These are phyloP conservation scores for Acanthornis magna DNA, from an alignment of 2,797 vertebrate species.

Conservation along the genomic window DNA sequence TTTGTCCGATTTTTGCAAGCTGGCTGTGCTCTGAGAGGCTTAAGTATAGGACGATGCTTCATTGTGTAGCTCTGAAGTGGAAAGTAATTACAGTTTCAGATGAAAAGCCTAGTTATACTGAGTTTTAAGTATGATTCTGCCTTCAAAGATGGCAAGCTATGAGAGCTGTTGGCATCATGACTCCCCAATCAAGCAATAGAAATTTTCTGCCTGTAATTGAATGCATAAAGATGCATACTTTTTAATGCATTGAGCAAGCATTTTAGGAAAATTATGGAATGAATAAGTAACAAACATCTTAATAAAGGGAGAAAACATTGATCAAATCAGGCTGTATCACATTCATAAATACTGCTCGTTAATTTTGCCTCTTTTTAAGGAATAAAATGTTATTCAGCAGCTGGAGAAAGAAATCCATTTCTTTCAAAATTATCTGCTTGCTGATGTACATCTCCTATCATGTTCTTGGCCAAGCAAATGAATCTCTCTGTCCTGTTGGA, in stretches of 20 bases:
- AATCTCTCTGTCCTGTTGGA: background rate
- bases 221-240: background rate
- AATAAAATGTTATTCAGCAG: conserved; percentile 4
- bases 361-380: background rate
- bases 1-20: conserved; percentile 39
- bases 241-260: conserved; percentile 1
- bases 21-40: background rate
- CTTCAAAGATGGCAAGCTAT: conserved; percentile 40
- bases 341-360: conserved; percentile 8
- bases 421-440: background rate
- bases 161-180: conserved; percentile 32
- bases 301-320: conserved; percentile 50
- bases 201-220: conserved; percentile 33
- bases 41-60: conserved; percentile 48
- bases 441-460: background rate
- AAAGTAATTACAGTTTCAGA: conserved; percentile 61
- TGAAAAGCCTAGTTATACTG: conserved; percentile 56
- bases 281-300: conserved; percentile 22
- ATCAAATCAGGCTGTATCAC: conserved; percentile 17
- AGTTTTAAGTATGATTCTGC: conserved; percentile 60
- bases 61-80: conserved; percentile 58
- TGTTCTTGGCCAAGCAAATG: background rate
- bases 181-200: conserved; percentile 32
- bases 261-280: conserved; percentile 25
- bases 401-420: background rate